Base-by-base conservation (phyloP, 2,113 vertebrate genomes). In the Pachyramphus minor region DNA sequence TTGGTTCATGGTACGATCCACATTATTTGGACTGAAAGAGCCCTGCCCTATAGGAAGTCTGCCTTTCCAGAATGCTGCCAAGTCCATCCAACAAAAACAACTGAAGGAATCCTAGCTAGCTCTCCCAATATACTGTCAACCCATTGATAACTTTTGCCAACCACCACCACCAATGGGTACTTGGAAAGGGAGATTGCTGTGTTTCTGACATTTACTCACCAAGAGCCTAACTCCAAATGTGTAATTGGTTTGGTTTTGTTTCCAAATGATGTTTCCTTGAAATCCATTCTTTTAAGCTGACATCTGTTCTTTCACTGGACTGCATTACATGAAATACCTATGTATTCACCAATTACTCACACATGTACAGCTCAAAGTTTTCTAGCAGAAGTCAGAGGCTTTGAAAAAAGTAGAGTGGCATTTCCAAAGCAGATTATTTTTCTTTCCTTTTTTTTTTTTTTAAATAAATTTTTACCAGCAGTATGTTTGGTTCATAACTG, bases 271-370 rank as follows among this genome's bases (percentile, higher is more conserved):
- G 55, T 39, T 80, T 89, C 74, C 30, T 63, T 77, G 75, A 80
- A 83, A 53, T 6, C 45, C 69, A 39, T 88, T 94, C 67, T 89
- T 96, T 91, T 63, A 85, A 66, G 75, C 39, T 95, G 72, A 80
- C 67, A 91, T 77, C 71, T 73, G 47, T 58, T 92, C 69, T 60
- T 84, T 67, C 56, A 47, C 30, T 87, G 69, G 74, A 87, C 30
- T 59, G 47, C 53, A 56, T 86, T 49, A 33, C 31, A 47, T 52
- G 16, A 47, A 56, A 37, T 21, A 28, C 52, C 39, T 27, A 9
- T 44, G 14, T 23, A 59, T 81, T 76, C 84, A 92, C 63, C 69
- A 39, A 24, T 31, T 90, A 64, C 5, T 25, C 4, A 21, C 11
- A 74, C 16, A 12, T 8, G 25, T 30, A 87, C 3, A 24, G 49